Evolutionary conservation across 2,888 invertebrate species (phyloP).

Genomic region (Beris morrisii): DNA sequence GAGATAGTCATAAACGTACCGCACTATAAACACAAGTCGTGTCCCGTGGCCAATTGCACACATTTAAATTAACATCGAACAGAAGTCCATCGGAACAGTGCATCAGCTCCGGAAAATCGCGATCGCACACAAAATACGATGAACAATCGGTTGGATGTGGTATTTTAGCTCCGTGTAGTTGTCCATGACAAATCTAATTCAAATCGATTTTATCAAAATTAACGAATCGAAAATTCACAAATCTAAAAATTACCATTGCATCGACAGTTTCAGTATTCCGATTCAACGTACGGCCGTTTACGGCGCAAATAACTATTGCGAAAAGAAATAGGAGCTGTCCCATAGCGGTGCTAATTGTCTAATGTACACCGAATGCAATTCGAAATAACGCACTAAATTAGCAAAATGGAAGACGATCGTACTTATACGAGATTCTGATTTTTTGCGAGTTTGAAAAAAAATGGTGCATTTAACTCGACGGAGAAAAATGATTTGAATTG

Average conservation of each 20-base stretch:
- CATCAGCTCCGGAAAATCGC: conserved; percentile 40
- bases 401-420: no score
- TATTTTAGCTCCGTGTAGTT: conserved; percentile 41
- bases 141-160: conserved; percentile 48
- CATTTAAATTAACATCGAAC: conserved; percentile 44
- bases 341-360: no score
- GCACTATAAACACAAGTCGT: conserved; percentile 10
- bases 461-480: no score
- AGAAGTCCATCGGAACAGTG: conserved; percentile 46
- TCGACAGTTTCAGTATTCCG: neutral
- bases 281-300: no score
- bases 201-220: neutral
- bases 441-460: no score
- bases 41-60: conserved; percentile 46
- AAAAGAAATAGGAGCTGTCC: no score
- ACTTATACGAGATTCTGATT: no score
- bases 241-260: neutral
- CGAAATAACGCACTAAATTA: no score
- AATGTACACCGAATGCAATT: no score
- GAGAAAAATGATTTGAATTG: no score
- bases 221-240: neutral
- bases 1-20: neutral
- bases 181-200: conserved; percentile 45
- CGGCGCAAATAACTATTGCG: no score
- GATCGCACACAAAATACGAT: conserved; percentile 47